phyloP scores from a whole-genome alignment of 2,888 invertebrate species.

The Agriopis leucophaearia region DNA sequence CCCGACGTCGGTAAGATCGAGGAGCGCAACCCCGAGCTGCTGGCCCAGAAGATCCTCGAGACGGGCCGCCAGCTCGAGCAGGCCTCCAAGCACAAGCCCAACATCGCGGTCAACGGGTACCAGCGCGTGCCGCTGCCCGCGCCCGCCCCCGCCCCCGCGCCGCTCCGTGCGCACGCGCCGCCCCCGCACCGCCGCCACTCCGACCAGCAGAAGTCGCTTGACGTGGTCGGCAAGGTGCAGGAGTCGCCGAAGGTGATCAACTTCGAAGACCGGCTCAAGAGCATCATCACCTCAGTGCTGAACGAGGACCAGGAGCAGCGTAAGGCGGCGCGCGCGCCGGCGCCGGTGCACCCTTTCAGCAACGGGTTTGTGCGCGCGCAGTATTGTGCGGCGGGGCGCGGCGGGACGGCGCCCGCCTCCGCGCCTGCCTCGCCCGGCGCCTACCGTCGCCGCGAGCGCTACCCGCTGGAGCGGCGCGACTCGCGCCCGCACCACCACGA shows the following conservation, averaged over 20 bases:
- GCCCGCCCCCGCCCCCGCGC: slow-evolving; percentile 65
- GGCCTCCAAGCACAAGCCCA: slow-evolving; percentile 89
- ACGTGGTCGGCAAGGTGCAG: slow-evolving; percentile 85
- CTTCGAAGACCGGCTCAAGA: slow-evolving; percentile 95
- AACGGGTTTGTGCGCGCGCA: slow-evolving; percentile 67
- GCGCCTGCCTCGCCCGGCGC: slow-evolving; percentile 35
- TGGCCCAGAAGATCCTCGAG: slow-evolving; percentile 96
- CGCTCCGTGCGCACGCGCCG: slow-evolving; percentile 60
- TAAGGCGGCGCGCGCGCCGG: slow-evolving; percentile 62
- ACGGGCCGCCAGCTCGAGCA: slow-evolving; percentile 96
- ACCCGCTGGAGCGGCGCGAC: slow-evolving; percentile 52
- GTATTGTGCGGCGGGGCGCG: slow-evolving; percentile 40
- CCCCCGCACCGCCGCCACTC: slow-evolving; percentile 61
- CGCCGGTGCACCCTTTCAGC: slow-evolving; percentile 59
- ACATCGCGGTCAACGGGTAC: slow-evolving; percentile 78
- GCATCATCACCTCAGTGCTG: slow-evolving; percentile 93
- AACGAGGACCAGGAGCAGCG: slow-evolving; percentile 91
- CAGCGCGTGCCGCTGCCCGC: slow-evolving; percentile 63
- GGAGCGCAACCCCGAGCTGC: slow-evolving; percentile 95
- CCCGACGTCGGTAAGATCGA: slow-evolving; percentile 96
- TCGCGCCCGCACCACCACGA: slow-evolving; percentile 57
- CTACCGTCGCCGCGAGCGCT: slow-evolving; percentile 54
- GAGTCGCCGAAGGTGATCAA: slow-evolving; percentile 93
- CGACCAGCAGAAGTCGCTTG: slow-evolving; percentile 76
- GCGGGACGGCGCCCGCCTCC: slow-evolving; percentile 35